Percentiles rank a stretch among this genome's conserved stretches.
Evolutionary conservation across 1,140 invertebrate species (phyloP).

Genomic region (Triops cancriformis): DNA sequence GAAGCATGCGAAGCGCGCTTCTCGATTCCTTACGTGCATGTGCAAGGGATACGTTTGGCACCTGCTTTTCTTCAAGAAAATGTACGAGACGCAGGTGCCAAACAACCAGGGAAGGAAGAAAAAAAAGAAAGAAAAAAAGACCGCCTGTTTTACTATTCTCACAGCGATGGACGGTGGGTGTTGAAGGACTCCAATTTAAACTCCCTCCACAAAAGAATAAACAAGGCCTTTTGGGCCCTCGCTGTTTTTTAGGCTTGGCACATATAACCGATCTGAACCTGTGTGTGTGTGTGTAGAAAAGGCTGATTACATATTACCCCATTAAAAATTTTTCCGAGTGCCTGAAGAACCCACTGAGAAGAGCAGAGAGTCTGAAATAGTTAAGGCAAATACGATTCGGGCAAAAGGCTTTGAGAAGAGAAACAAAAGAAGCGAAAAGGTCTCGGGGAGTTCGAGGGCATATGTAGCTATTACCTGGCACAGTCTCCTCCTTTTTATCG

Average conservation of each 20-base stretch:
- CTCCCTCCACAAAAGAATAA: not conserved
- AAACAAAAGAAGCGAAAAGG: not conserved
- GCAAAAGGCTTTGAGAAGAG: not conserved
- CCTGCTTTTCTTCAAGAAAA: not conserved
- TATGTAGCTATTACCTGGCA: not conserved
- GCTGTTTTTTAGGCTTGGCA: not conserved
- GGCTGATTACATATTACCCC: slow-evolving; percentile 9
- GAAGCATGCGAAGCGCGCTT: not conserved
- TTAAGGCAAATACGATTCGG: not conserved
- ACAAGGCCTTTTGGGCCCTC: not conserved
- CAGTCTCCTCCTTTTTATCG: not conserved
- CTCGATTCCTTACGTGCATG: not conserved
- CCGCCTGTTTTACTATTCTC: slow-evolving; percentile 3
- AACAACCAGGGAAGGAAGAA: not conserved
- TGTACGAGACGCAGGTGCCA: not conserved
- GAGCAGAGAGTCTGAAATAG: not conserved
- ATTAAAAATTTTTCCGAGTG: not conserved
- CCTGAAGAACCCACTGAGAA: not conserved
- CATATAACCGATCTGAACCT: not conserved
- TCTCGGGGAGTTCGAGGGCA: not conserved
- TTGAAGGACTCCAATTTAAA: slow-evolving; percentile 8
- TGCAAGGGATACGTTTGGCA: not conserved
- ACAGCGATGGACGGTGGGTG: not conserved
- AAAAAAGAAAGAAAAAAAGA: not conserved
- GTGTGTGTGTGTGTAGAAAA: slow-evolving; percentile 1